Percentiles rank a stretch among this genome's conserved stretches.
Evolutionary conservation across 2,797 vertebrate species (phyloP).

Genomic region (Heterohyrax brucei): DNA sequence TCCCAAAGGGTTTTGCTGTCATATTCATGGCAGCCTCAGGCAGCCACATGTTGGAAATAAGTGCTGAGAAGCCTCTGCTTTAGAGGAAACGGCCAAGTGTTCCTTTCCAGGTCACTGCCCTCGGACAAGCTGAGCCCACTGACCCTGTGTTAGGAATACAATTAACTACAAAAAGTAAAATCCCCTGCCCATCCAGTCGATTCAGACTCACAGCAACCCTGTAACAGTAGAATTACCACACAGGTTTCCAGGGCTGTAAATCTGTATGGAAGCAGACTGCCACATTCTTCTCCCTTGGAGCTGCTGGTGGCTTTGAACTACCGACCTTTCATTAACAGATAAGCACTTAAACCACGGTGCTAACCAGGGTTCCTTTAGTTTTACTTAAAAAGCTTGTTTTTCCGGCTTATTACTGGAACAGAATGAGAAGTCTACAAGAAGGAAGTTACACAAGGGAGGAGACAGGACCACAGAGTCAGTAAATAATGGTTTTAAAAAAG

Average conservation of each 20-base stretch:
- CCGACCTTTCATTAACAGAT: no score
- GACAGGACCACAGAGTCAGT: background rate
- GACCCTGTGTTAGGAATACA: background rate
- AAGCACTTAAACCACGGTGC: no score
- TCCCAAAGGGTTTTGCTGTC: background rate
- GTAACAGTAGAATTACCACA: no score
- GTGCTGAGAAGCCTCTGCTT: background rate
- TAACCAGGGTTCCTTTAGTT: background rate
- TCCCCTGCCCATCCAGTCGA: no score
- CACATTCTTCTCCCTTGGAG: no score
- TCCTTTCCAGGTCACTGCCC: background rate
- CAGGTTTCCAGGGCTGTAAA: no score
- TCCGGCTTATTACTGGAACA: constrained; percentile 47
- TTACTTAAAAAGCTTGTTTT: constrained; percentile 57
- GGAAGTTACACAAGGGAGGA: background rate
- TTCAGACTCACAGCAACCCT: no score
- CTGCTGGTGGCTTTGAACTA: no score
- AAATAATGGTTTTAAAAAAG: constrained; percentile 40
- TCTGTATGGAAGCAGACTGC: no score
- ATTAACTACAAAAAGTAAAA: no score
- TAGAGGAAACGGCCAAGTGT: background rate
- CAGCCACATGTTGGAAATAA: background rate
- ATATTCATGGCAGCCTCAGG: background rate
- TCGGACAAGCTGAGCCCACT: background rate
- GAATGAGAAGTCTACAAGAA: constrained; percentile 12